Evolutionary conservation across 2,888 invertebrate species (phyloP), one percentile per base, ranked within the genome.

Genomic region (Macrophya annulata): DNA sequence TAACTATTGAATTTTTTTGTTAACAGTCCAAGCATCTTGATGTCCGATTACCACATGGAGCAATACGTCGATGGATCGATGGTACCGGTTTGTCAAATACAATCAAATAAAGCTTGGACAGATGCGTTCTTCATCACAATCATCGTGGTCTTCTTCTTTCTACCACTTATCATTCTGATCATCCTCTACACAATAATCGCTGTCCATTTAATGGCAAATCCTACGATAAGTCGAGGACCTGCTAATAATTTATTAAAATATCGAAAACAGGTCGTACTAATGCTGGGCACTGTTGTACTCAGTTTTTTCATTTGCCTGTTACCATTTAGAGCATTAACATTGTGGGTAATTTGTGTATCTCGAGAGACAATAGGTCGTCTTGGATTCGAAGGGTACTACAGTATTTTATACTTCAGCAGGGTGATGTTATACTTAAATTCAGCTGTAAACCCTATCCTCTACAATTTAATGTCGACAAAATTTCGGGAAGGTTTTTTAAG

Each of bases 391-490:
- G 96, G 96, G 84, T 98, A 97, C 93, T 98, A 97, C 94, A 97
- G 96, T 92, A 94, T 98, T 86, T 94, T 98, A 87, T 98, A 97
- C 93, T 97, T 98, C 94, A 97, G 97, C 91, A 96, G 98, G 88
- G 96, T 98, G 84, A 97, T 98, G 97, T 94, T 98, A 88, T 98
- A 98, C 94, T 95, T 98, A 84, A 98, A 98, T 93, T 98, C 98
- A 77, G 98, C 98, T 15, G 96, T 98, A 85, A 98, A 98, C 94
- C 98, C 98, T 15, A 97, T 98, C 90, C 94, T 98, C 83, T 98
- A 98, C 94, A 98, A 98, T 93, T 95, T 98, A 85, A 98, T 98
- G 96, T 98, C 98, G 86, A 97, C 98, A 0, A 98, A 98, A 92
- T 98, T 98, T 94, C 95, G 98, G 10, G 96, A 96, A 82, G 97